Base-by-base conservation (phyloP, 2,113 vertebrate genomes). In the Myocastor coypus region DNA sequence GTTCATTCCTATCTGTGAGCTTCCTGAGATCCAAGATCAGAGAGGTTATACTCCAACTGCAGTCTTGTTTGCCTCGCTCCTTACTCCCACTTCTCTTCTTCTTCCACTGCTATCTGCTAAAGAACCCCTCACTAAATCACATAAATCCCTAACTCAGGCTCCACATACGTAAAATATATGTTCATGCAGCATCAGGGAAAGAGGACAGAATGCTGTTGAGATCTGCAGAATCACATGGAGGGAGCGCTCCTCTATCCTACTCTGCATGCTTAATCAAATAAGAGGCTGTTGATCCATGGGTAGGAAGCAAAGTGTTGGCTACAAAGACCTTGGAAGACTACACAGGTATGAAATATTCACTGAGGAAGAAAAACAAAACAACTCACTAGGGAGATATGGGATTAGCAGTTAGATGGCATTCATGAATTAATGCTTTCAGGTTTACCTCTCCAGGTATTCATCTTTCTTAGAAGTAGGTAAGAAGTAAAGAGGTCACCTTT, bases 111-210 rank as follows among this genome's bases (percentile, higher is more conserved):
- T 91, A 8, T 66, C 57, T 84, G 59, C 50, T 92, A 83, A 66
- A 92, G 55, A 93, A 94, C 11, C 1, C 1, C 42, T 91, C 34
- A 55, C 32, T 71, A 92, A 87, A 78, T 91, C 57, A 93, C 30
- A 80, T 57, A 83, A 34, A 19, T 26, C 4, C 40, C 61, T 68
- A 57, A 80, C 37, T 83, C 34, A 24, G 55, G 52, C 17, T 57
- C 32, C 46, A 77, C 71, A 68, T 64, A n/a, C 37, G 34, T 28
- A 32, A 61, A 92, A 78, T 14, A 55, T 5, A 16, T 42, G 17
- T 7, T 19, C 22, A 32, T 37, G 32, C 14, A 71, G 37, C 5
- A 90, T 63, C 66, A 52, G 17, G 80, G 22, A 13, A 89, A 57
- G 28, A 42, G 61, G 34, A 55, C 0, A 0, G 57, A 81, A 26